phyloP scores from a whole-genome alignment of 2,888 invertebrate genomes.

The Tipula confusa region DNA sequence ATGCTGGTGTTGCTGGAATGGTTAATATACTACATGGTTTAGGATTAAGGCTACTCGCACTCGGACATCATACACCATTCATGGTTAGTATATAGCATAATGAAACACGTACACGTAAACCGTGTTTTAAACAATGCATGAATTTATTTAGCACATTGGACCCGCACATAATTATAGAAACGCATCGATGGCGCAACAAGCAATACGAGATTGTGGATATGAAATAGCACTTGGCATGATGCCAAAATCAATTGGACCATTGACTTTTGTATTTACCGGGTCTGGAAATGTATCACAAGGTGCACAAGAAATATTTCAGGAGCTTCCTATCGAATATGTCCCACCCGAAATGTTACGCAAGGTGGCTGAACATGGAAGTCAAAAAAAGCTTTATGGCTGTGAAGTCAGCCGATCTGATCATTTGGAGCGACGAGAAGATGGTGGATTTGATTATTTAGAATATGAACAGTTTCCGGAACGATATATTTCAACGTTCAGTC shows the following conservation, averaged over 20 bases:
- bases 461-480: slow-evolving; percentile 90
- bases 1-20: slow-evolving; percentile 97
- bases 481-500: slow-evolving; percentile 93
- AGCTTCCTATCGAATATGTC: slow-evolving; percentile 96
- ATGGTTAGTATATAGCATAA: slow-evolving; percentile 62
- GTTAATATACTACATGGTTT: slow-evolving; percentile 97
- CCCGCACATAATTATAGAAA: slow-evolving; percentile 98
- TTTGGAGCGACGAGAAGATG: slow-evolving; percentile 85
- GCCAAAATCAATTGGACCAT: slow-evolving; percentile 95
- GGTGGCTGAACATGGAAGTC: slow-evolving; percentile 96
- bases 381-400: slow-evolving; percentile 93
- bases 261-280: slow-evolving; percentile 97
- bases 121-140: background rate
- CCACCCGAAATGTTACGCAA: slow-evolving; percentile 91
- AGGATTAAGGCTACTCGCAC: slow-evolving; percentile 84
- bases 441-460: slow-evolving; percentile 81
- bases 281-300: slow-evolving; percentile 95
- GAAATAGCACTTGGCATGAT: slow-evolving; percentile 93
- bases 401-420: slow-evolving; percentile 93
- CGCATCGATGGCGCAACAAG: slow-evolving; percentile 95
- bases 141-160: slow-evolving; percentile 73
- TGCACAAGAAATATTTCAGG: slow-evolving; percentile 90
- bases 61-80: slow-evolving; percentile 99
- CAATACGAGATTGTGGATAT: slow-evolving; percentile 97
- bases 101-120: background rate